phyloP scores from a whole-genome alignment of 2,113 vertebrate genomes.

The Gadus macrocephalus region DNA sequence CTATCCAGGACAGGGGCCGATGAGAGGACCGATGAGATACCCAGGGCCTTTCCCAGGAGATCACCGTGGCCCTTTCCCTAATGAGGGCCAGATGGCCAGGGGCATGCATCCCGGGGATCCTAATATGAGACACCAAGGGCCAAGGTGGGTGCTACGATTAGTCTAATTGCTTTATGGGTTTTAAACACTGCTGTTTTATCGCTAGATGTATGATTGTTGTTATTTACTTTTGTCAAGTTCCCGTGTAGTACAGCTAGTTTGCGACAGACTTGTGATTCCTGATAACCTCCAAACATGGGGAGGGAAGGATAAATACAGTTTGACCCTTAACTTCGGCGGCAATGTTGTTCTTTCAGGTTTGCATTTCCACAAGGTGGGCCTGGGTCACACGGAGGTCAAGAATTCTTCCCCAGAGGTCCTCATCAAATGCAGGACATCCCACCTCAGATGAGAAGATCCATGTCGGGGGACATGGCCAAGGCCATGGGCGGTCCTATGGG shows the following conservation, averaged over 20 bases:
- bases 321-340: not conserved
- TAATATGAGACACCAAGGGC: slow-evolving; percentile 81
- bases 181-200: not conserved
- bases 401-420: slow-evolving; percentile 81
- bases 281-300: too few species aligned
- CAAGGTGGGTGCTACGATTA: slow-evolving; percentile 73
- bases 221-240: not conserved
- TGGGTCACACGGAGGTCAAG: slow-evolving; percentile 75
- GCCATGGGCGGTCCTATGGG: slow-evolving; percentile 68
- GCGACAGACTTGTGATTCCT: not conserved
- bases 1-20: slow-evolving; percentile 87
- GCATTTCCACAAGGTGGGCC: slow-evolving; percentile 79
- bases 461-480: slow-evolving; percentile 82
- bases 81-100: slow-evolving; percentile 79
- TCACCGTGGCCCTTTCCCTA: slow-evolving; percentile 75
- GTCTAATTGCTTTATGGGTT: not conserved
- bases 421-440: slow-evolving; percentile 80
- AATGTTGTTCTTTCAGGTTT: slow-evolving; percentile 65
- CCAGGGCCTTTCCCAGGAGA: slow-evolving; percentile 79
- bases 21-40: slow-evolving; percentile 78
- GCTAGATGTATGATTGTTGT: not conserved
- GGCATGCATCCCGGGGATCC: slow-evolving; percentile 77
- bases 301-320: too few species aligned
- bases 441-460: slow-evolving; percentile 83
- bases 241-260: not conserved